Conservation (phyloP, 2,888 invertebrate species). For the Osedax frankpressi region DNA sequence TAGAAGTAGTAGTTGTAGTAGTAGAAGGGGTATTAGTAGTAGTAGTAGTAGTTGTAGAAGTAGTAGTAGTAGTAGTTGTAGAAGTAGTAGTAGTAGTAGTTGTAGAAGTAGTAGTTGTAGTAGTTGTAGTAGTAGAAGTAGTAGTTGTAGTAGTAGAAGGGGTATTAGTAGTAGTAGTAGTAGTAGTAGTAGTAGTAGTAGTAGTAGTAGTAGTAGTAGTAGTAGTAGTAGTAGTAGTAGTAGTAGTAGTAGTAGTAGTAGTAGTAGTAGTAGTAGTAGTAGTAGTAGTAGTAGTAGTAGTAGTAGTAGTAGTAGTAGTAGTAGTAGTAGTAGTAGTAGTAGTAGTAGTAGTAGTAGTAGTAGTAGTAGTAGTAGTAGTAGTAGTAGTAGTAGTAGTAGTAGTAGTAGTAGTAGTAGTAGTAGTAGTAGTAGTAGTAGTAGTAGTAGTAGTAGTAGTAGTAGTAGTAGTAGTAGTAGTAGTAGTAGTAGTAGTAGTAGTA, state of each 20-base stretch:
- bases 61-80: too few species aligned
- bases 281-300: conserved; percentile 11
- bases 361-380: conserved; percentile 18
- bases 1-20: not conserved
- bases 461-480: conserved; percentile 19
- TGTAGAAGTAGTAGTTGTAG: not conserved
- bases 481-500: conserved; percentile 14
- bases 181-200: conserved; percentile 20
- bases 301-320: conserved; percentile 18
- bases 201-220: conserved; percentile 21
- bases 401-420: conserved; percentile 20
- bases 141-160: conserved; percentile 16
- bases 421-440: conserved; percentile 21
- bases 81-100: not conserved
- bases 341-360: conserved; percentile 13
- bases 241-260: conserved; percentile 19
- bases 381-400: conserved; percentile 19
- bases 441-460: conserved; percentile 20
- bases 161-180: conserved; percentile 20
- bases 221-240: conserved; percentile 21
- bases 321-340: conserved; percentile 16
- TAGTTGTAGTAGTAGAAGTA: conserved; percentile 9
- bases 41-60: too few species aligned
- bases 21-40: not conserved
- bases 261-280: conserved; percentile 19